Evolutionary conservation across 35 echinoderm and acorn worm genomes (phyloP).

Genomic region (Patiria miniata): DNA sequence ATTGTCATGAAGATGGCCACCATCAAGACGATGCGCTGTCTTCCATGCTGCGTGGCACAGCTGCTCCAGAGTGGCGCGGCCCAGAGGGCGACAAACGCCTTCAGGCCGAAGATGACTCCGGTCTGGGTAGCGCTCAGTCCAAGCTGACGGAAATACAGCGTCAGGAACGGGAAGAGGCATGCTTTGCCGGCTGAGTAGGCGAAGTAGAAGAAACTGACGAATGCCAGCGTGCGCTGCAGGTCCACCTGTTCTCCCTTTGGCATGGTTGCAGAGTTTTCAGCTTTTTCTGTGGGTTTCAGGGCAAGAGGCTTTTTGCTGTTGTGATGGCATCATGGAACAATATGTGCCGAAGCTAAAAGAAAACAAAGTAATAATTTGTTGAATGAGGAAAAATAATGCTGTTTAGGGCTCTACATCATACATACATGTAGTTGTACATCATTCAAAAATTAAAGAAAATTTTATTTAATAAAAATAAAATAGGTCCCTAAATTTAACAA

Average conservation of each 20-base stretch:
- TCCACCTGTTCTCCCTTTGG: slow-evolving; percentile 49
- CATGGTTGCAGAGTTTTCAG: slow-evolving; percentile 14
- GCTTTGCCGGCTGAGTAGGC: slow-evolving; percentile 69
- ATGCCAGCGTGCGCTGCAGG: slow-evolving; percentile 34
- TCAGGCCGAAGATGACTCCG: slow-evolving; percentile 68
- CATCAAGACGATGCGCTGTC: slow-evolving; percentile 57
- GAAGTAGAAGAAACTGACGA: slow-evolving; percentile 48
- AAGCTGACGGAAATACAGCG: slow-evolving; percentile 87
- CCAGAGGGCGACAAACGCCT: slow-evolving; percentile 54
- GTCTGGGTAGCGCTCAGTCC: slow-evolving; percentile 70
- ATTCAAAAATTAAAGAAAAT: too few relatives aligned
- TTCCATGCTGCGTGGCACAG: slow-evolving; percentile 55
- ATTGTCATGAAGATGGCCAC: slow-evolving; percentile 61
- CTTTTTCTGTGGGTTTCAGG: not conserved
- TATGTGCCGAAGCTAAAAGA: too few relatives aligned
- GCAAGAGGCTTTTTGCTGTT: too few relatives aligned
- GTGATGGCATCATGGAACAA: too few relatives aligned
- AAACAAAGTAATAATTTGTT: too few relatives aligned
- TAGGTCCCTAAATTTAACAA: too few relatives aligned
- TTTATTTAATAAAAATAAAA: too few relatives aligned
- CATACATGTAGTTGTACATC: too few relatives aligned
- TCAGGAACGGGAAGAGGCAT: slow-evolving; percentile 74
- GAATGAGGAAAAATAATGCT: too few relatives aligned
- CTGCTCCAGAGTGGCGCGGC: slow-evolving; percentile 60
- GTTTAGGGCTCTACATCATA: too few relatives aligned